Percentiles rank a stretch among this genome's conserved stretches.
These are phyloP conservation scores for Muscicapa striata DNA, from an alignment of 2,797 vertebrate species.

Conservation along the genomic window DNA sequence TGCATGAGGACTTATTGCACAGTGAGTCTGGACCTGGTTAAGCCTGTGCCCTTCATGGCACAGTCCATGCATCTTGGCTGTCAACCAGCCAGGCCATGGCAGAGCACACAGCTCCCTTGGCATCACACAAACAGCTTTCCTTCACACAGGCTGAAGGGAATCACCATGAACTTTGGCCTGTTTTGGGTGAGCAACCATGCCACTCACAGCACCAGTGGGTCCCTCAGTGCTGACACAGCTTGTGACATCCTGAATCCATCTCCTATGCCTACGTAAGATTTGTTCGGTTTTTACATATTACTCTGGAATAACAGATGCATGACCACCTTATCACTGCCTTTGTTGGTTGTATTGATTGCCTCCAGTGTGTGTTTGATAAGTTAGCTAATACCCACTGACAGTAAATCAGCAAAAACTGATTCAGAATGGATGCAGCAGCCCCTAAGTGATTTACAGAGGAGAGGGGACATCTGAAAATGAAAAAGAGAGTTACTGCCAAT, in stretches of 20 bases:
- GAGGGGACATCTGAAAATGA: background rate
- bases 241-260: background rate
- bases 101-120: background rate
- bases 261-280: background rate
- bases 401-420: background rate
- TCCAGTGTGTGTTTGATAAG: background rate
- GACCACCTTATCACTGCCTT: background rate
- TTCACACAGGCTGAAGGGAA: background rate
- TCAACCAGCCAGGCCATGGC: background rate
- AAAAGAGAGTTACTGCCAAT: background rate
- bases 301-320: background rate
- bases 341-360: background rate
- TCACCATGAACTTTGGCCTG: accelerated
- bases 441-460: background rate
- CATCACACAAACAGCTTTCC: background rate
- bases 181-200: background rate
- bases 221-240: background rate
- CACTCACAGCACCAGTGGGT: background rate
- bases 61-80: background rate
- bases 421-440: background rate
- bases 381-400: background rate
- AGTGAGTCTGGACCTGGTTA: background rate
- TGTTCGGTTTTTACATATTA: background rate
- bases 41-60: background rate
- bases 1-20: accelerated